These are phyloP conservation scores for Trichacis sp. DNA, from an alignment of 2,888 invertebrate species.

Conservation along the genomic window DNA sequence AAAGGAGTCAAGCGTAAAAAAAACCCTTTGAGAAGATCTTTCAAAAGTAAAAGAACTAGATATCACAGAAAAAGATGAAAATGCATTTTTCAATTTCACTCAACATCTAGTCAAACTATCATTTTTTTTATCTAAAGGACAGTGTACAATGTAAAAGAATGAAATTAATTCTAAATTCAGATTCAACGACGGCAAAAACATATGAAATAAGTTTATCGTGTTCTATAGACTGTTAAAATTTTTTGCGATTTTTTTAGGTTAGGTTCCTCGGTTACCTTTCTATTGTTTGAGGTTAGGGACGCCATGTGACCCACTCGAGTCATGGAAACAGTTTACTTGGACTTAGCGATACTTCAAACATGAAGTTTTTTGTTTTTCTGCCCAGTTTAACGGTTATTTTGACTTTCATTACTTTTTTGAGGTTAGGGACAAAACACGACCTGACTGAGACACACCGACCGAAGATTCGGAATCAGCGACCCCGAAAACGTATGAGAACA, in stretches of 20 bases:
- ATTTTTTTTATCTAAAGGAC: constrained; percentile 5
- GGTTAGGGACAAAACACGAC: too few relatives aligned
- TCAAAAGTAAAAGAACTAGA: constrained; percentile 8
- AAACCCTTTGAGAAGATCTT: constrained; percentile 11
- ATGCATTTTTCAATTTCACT: background rate
- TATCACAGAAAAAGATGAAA: background rate
- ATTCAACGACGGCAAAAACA: constrained; percentile 5
- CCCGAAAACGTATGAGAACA: too few relatives aligned
- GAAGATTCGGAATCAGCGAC: constrained; percentile 3
- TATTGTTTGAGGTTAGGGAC: background rate
- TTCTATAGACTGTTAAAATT: too few relatives aligned
- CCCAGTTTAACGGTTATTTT: background rate
- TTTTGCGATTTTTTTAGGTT: too few relatives aligned
- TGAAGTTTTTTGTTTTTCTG: constrained; percentile 9
- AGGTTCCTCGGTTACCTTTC: too few relatives aligned
- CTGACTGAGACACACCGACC: background rate
- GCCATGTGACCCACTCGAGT: background rate
- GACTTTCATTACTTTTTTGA: constrained; percentile 1
- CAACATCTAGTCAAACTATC: background rate
- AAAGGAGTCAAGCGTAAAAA: constrained; percentile 7
- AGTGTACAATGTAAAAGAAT: background rate
- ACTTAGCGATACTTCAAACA: constrained; percentile 5
- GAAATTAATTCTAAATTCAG: constrained; percentile 7
- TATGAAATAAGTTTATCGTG: background rate
- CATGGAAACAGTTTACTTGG: background rate